Evolutionary conservation across 2,888 invertebrate species (phyloP).

Genomic region (Tiphia femorata): DNA sequence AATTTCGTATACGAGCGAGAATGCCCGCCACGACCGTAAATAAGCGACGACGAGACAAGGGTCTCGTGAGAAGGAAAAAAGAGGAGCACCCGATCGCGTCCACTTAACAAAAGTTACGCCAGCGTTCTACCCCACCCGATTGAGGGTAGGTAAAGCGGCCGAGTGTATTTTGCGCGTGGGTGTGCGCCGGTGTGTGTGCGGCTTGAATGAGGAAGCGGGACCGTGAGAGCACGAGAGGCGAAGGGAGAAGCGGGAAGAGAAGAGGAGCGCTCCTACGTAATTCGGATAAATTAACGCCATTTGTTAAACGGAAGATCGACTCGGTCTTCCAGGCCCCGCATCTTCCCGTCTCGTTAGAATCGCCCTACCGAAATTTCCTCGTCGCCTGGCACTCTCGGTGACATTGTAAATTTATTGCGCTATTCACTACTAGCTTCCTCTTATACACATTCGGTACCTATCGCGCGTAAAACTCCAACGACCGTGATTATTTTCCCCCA

Average conservation of each 20-base stretch:
- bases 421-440: too few species aligned
- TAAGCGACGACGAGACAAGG: constrained; percentile 31
- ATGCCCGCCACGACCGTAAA: constrained; percentile 25
- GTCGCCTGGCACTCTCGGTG: too few species aligned
- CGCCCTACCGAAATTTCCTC: too few species aligned
- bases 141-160: background rate
- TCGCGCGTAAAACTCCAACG: too few species aligned
- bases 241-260: background rate
- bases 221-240: too few species aligned
- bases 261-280: background rate
- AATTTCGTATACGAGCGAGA: constrained; percentile 30
- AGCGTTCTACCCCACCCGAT: constrained; percentile 14
- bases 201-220: background rate
- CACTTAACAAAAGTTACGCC: constrained; percentile 32
- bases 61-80: constrained; percentile 17
- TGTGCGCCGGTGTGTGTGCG: background rate
- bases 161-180: background rate
- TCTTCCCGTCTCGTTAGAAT: too few species aligned
- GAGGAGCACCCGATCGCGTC: constrained; percentile 6
- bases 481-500: too few species aligned
- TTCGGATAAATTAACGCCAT: constrained; percentile 27
- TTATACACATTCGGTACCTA: too few species aligned
- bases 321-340: too few species aligned
- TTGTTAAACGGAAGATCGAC: too few species aligned
- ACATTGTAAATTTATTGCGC: too few species aligned